phyloP scores from a whole-genome alignment of 2,113 vertebrate species.

The Thunnus thynnus region DNA sequence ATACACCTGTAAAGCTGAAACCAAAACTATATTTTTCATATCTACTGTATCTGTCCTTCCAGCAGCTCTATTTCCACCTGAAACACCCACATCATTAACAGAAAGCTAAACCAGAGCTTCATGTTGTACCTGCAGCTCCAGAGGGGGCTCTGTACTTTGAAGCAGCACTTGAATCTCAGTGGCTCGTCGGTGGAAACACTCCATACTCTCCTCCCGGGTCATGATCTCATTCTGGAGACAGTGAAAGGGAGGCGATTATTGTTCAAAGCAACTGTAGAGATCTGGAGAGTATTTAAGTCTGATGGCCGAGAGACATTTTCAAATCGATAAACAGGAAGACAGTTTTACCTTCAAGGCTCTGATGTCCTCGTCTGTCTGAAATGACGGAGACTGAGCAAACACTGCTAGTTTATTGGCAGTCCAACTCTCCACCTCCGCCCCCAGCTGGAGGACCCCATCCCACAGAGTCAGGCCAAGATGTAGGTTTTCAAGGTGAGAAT shows the following conservation, averaged over 20 bases:
- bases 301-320: too few species aligned
- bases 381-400: conserved; percentile 72
- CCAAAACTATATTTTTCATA: not conserved
- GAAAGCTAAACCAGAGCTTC: not conserved
- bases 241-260: not conserved
- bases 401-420: conserved; percentile 71
- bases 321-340: not conserved
- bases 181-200: conserved; percentile 85
- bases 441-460: conserved; percentile 89
- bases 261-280: conserved; percentile 4
- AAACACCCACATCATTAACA: not conserved
- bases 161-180: conserved; percentile 90
- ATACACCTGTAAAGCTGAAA: not conserved
- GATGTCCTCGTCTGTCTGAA: conserved; percentile 83
- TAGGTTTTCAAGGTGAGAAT: conserved; percentile 88
- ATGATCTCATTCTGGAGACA: conserved; percentile 85
- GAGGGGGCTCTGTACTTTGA: conserved; percentile 86
- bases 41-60: not conserved
- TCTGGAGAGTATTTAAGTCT: not conserved
- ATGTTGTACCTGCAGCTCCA: conserved; percentile 91
- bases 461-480: conserved; percentile 88
- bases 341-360: conserved; percentile 85
- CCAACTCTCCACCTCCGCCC: conserved; percentile 86
- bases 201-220: conserved; percentile 85
- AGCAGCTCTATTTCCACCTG: not conserved